Evolutionary conservation across 1,140 invertebrate species (phyloP), one percentile per base, ranked within the genome.

Genomic region (Atopsyche davidsoni): DNA sequence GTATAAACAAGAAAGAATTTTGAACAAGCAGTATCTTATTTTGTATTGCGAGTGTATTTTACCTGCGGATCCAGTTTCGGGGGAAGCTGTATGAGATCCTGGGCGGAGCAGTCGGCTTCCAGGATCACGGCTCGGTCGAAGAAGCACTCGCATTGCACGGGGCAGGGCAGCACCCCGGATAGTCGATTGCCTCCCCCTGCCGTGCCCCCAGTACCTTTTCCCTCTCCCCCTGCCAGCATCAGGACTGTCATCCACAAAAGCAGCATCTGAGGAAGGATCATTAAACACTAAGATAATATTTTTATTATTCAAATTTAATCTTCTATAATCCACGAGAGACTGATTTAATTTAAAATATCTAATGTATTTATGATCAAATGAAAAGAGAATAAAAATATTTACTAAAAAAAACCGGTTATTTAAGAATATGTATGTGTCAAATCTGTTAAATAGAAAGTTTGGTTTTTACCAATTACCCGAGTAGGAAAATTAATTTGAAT

Each of bases 61-160:
- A 76, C 75, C 49, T 71, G 59, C 47, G 61, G 62, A 47, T 70
- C 60, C 0, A 72, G 48, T 4, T 63, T 65, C 18, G 63, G 58
- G 9, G 75, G 73, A 38, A 74, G 59, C 3, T 67, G 62, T 9
- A 42, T 61, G 0, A 78, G 64, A 1, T 61, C 68, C 11, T 61
- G 54, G n/a, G 65, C 51, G 2, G 75, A 70, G 58, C 76, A 79
- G 41, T 69, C 62, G 0, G 60, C 65, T 13, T 46, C 35, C 21
- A 63, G 57, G 24, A 62, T 57, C 11, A 60, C 61, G 21, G 62
- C 59, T 22, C 62, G 55, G 13, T 63, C 52, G 64, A 66, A 67
- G 19, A 54, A 53, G 48, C 68, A 71, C 14, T 60, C 62, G 31
- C 68, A 71, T 10, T 59, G 51, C 9, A 19, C 18, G 4, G 68